phyloP scores from a whole-genome alignment of 2,113 vertebrate species.

The Sinocyclocheilus maitianheensis region DNA sequence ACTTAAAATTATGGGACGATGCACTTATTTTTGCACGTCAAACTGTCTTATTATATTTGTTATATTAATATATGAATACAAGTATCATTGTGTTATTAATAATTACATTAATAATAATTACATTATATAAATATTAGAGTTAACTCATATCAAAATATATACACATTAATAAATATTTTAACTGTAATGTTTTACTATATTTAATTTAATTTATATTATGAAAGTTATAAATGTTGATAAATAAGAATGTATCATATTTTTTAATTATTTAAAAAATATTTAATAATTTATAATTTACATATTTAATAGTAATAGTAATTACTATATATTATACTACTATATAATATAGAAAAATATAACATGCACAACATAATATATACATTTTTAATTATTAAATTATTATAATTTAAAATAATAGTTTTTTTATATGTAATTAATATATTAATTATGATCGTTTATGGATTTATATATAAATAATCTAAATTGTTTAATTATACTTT shows the following conservation, averaged over 20 bases:
- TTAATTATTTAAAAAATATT: too few relatives aligned
- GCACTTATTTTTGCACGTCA: neutral
- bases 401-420: too few relatives aligned
- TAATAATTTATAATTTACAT: neutral
- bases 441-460: too few relatives aligned
- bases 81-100: too few relatives aligned
- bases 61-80: neutral
- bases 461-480: too few relatives aligned
- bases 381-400: too few relatives aligned
- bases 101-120: neutral
- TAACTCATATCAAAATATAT: neutral
- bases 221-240: neutral
- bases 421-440: too few relatives aligned
- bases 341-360: too few relatives aligned
- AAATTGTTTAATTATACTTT: too few relatives aligned
- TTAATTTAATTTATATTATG: neutral
- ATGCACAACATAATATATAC: too few relatives aligned
- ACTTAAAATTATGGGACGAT: neutral
- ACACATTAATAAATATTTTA: neutral
- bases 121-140: neutral
- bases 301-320: neutral
- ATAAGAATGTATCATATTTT: neutral
- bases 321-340: too few relatives aligned
- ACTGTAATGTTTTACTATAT: neutral
- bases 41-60: neutral